Evolutionary conservation across 53 echinoderm and acorn worm genomes (phyloP).

Genomic region (Apostichopus leukothele): DNA sequence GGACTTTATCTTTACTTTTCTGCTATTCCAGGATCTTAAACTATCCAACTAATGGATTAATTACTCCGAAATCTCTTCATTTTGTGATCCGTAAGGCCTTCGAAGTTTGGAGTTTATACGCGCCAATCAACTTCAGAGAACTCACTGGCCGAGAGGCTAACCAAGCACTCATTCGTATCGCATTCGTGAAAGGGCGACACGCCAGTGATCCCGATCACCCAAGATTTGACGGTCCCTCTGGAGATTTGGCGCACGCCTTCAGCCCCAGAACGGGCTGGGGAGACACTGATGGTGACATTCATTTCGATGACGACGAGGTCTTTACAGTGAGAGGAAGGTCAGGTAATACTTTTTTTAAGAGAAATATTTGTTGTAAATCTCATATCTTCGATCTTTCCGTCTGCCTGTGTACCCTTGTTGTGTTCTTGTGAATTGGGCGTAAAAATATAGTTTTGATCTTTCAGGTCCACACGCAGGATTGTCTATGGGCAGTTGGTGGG

Average conservation of each 20-base stretch:
- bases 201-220: slow-evolving; percentile 79
- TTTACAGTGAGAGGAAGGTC: slow-evolving; percentile 66
- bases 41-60: slow-evolving; percentile 60
- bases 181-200: slow-evolving; percentile 75
- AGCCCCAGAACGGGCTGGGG: slow-evolving; percentile 89
- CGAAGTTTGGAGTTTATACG: slow-evolving; percentile 74
- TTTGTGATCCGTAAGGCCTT: slow-evolving; percentile 70
- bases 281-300: slow-evolving; percentile 90
- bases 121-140: slow-evolving; percentile 73
- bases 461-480: too few species aligned
- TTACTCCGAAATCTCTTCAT: slow-evolving; percentile 52
- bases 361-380: not conserved
- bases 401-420: too few species aligned
- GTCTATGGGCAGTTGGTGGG: too few species aligned
- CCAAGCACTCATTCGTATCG: slow-evolving; percentile 69
- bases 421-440: too few species aligned
- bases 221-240: slow-evolving; percentile 82
- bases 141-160: slow-evolving; percentile 53
- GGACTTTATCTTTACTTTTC: too few species aligned
- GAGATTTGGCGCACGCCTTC: slow-evolving; percentile 94
- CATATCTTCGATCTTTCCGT: too few species aligned
- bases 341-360: not conserved
- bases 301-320: slow-evolving; percentile 87
- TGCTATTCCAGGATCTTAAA: slow-evolving; percentile 56
- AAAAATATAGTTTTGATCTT: too few species aligned